These are phyloP conservation scores for Macrocentrus cingulum DNA, from an alignment of 1,140 invertebrate species.

Conservation along the genomic window DNA sequence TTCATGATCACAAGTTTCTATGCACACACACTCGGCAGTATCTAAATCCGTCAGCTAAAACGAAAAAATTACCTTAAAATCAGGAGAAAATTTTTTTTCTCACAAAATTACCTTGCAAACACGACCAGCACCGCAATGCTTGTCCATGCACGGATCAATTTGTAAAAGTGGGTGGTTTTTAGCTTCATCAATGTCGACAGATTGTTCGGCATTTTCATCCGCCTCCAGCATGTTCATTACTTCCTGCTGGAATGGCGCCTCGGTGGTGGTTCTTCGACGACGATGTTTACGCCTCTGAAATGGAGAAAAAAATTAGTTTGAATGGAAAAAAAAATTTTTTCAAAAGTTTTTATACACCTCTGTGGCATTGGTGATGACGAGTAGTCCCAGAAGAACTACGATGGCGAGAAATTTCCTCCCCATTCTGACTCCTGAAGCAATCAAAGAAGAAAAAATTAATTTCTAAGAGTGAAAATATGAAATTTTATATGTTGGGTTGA, in stretches of 20 bases:
- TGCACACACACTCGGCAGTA: constrained; percentile 82
- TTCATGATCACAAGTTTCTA: constrained; percentile 79
- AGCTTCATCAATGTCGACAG: constrained; percentile 30
- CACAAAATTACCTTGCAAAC: constrained; percentile 70
- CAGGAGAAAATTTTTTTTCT: not conserved
- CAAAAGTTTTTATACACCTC: too few relatives aligned
- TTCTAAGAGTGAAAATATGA: too few relatives aligned
- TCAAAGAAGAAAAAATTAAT: too few relatives aligned
- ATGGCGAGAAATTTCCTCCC: too few relatives aligned
- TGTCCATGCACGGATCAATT: constrained; percentile 77
- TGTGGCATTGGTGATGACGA: too few relatives aligned
- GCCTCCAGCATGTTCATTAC: constrained; percentile 49
- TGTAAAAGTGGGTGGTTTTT: constrained; percentile 31
- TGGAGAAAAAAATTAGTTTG: not conserved
- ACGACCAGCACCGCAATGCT: constrained; percentile 87
- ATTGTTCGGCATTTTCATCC: constrained; percentile 29
- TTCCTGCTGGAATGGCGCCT: constrained; percentile 43
- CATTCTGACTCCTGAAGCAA: too few relatives aligned
- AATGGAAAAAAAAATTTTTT: too few relatives aligned
- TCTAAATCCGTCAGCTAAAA: constrained; percentile 62
- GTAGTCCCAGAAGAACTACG: too few relatives aligned
- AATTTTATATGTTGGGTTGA: too few relatives aligned
- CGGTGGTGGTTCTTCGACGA: constrained; percentile 44
- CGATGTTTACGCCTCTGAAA: constrained; percentile 33
- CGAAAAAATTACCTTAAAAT: not conserved